Conservation (phyloP, 2,113 vertebrate genomes). For the Oncorhynchus nerka region DNA sequence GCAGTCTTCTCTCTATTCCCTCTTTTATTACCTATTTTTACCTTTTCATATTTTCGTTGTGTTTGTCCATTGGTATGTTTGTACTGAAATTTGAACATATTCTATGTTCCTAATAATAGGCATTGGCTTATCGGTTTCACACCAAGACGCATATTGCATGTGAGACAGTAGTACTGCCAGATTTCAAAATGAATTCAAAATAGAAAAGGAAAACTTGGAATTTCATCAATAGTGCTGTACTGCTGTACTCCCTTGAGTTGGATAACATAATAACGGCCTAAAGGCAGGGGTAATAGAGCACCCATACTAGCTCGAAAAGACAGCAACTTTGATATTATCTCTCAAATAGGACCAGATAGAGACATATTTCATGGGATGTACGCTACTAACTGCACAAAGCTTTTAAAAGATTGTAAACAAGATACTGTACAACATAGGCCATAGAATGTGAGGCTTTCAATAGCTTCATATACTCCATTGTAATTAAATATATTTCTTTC, state of each 20-base stretch:
- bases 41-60: too few species aligned
- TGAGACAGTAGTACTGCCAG: not conserved
- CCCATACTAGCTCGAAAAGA: not conserved
- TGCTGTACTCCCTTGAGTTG: not conserved
- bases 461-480: too few species aligned
- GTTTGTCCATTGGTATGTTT: too few species aligned
- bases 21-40: too few species aligned
- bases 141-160: not conserved
- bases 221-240: not conserved
- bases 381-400: not conserved
- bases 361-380: not conserved
- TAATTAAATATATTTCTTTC: constrained; percentile 12
- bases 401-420: not conserved
- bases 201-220: not conserved
- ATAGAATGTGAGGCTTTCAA: not conserved
- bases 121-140: not conserved
- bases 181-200: not conserved
- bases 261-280: not conserved
- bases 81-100: not conserved
- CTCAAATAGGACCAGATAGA: not conserved
- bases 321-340: not conserved
- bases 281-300: not conserved
- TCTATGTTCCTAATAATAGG: too few species aligned
- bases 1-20: too few species aligned
- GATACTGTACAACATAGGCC: not conserved